Percentiles rank a stretch among this genome's conserved stretches.
These are phyloP conservation scores for Eupleurogrammus muticus DNA, from an alignment of 2,797 vertebrate genomes.

Conservation along the genomic window DNA sequence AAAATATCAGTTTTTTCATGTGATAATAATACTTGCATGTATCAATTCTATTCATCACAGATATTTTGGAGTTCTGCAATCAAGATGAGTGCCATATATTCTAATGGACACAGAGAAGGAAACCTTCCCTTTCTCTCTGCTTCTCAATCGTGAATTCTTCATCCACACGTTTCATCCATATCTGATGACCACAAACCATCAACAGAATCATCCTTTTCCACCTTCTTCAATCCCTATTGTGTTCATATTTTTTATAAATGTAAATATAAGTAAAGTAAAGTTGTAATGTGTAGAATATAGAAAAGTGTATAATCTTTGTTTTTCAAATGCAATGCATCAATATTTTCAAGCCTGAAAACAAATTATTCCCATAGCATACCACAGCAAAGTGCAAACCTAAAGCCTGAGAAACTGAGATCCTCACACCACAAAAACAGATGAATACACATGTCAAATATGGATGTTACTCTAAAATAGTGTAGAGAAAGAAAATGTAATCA, in stretches of 20 bases:
- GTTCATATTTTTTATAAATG: neutral
- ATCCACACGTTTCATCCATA: neutral
- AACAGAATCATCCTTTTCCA: slow-evolving; percentile 4
- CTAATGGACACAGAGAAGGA: slow-evolving; percentile 54
- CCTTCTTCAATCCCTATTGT: neutral
- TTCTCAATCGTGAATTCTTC: slow-evolving; percentile 1
- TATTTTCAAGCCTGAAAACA: slow-evolving; percentile 11
- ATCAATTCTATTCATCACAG: slow-evolving; percentile 69
- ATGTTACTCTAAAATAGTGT: slow-evolving; percentile 7
- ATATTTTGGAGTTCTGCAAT: slow-evolving; percentile 90
- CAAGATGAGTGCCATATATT: slow-evolving; percentile 88
- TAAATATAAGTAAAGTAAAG: neutral
- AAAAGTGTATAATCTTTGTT: slow-evolving; percentile 12
- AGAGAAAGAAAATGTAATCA: neutral
- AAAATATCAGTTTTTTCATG: neutral
- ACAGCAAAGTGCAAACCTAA: neutral
- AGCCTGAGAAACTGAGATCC: neutral
- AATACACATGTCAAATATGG: slow-evolving; percentile 6
- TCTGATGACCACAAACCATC: slow-evolving; percentile 14
- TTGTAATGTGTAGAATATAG: neutral
- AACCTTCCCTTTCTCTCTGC: neutral
- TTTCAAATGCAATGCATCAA: slow-evolving; percentile 11
- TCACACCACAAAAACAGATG: neutral
- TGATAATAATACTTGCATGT: neutral
- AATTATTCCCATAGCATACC: neutral